Evolutionary conservation across 2,888 invertebrate species (phyloP).

Genomic region (Orthonychiurus folsomi): DNA sequence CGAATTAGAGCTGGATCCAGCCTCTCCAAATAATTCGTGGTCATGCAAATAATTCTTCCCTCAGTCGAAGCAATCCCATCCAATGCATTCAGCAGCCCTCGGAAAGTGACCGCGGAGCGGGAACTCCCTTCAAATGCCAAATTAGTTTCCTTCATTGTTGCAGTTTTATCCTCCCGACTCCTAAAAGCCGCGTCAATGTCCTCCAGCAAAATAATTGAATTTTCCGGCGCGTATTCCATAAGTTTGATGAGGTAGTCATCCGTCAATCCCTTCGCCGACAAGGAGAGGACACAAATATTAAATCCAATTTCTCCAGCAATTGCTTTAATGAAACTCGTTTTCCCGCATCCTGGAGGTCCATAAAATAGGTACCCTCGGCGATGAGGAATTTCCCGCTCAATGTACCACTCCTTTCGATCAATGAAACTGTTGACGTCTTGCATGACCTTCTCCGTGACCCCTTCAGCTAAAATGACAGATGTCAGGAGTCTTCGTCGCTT

Average conservation of each 20-base stretch:
- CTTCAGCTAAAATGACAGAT: constrained; percentile 77
- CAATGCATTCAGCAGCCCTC: constrained; percentile 91
- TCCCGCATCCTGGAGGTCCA: constrained; percentile 97
- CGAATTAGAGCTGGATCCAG: constrained; percentile 90
- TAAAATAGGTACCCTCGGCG: constrained; percentile 86
- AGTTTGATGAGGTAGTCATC: constrained; percentile 24
- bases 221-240: constrained; percentile 28
- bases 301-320: constrained; percentile 90
- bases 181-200: constrained; percentile 27
- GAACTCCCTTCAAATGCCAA: constrained; percentile 1
- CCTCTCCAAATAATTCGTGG: constrained; percentile 91
- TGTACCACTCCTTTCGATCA: constrained; percentile 81
- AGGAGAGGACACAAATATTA: constrained; percentile 88
- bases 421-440: constrained; percentile 85
- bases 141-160: constrained; percentile 16
- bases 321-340: constrained; percentile 90
- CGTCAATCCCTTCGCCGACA: constrained; percentile 52
- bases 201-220: constrained; percentile 27
- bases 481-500: constrained; percentile 68
- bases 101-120: constrained; percentile 66
- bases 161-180: constrained; percentile 15
- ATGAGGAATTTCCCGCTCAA: constrained; percentile 75
- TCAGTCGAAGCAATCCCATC: constrained; percentile 99
- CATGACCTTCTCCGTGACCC: constrained; percentile 66
- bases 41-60: constrained; percentile 96